Conservation (phyloP, 2,113 vertebrate species). For the Sphyrna mokarran region DNA sequence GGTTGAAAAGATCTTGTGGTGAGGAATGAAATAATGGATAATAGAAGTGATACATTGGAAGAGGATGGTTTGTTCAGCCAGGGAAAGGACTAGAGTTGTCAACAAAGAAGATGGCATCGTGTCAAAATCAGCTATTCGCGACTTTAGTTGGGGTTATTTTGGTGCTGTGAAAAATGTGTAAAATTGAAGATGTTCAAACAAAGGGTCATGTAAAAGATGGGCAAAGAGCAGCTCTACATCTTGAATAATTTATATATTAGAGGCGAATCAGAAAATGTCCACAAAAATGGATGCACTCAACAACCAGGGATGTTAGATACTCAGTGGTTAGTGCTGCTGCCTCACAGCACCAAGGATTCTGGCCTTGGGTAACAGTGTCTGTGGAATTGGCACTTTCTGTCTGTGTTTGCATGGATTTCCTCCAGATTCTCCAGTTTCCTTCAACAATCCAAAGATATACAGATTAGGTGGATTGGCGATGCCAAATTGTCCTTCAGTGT, state of each 20-base stretch:
- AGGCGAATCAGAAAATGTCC: not conserved
- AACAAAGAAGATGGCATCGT: not conserved
- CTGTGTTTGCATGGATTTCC: no score
- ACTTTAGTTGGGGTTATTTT: not conserved
- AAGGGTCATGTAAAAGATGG: not conserved
- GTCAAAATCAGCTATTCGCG: not conserved
- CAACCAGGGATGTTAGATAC: not conserved
- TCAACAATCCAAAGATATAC: no score
- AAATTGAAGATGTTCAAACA: not conserved
- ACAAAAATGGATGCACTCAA: not conserved
- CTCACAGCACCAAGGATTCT: no score
- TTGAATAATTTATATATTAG: not conserved
- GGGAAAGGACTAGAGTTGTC: not conserved
- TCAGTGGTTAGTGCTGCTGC: not conserved
- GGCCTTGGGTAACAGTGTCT: no score
- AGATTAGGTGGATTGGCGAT: no score
- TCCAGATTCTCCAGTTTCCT: no score
- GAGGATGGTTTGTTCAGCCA: not conserved
- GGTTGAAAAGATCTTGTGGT: no score
- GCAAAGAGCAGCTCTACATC: not conserved
- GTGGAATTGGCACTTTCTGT: no score
- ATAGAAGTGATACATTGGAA: not conserved
- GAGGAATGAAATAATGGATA: not conserved
- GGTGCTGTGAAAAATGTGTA: not conserved
- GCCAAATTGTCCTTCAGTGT: no score